Percentiles rank a stretch among this genome's conserved stretches.
These are phyloP conservation scores for Aporophyla nigra DNA, from an alignment of 2,888 invertebrate species.

Conservation along the genomic window DNA sequence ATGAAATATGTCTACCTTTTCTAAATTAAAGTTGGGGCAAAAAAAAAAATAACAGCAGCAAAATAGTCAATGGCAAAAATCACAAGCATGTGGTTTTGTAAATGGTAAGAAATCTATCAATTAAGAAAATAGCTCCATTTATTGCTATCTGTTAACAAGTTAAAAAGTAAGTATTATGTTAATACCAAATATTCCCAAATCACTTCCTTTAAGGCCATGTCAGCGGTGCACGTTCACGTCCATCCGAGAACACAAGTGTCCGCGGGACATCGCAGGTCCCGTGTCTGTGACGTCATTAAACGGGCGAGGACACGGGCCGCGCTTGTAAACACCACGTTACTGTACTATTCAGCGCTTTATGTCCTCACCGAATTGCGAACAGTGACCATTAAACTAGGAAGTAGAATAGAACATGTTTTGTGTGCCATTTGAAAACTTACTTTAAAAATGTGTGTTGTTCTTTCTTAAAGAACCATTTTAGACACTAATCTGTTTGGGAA, in stretches of 20 bases:
- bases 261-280: not conserved
- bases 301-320: constrained; percentile 33
- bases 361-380: constrained; percentile 27
- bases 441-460: not conserved
- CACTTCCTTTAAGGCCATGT: not conserved
- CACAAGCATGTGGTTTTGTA: no score
- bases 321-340: constrained; percentile 58
- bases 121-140: no score
- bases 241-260: not conserved
- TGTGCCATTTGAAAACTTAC: constrained; percentile 11
- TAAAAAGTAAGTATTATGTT: no score
- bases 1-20: no score
- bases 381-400: constrained; percentile 13
- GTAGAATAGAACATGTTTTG: constrained; percentile 29
- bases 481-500: not conserved
- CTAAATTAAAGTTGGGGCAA: no score
- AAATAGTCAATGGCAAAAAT: no score
- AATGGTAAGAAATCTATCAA: no score
- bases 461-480: not conserved
- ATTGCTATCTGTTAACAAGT: no score
- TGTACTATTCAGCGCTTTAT: constrained; percentile 48
- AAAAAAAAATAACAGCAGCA: no score
- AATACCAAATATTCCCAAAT: no score
- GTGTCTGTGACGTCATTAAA: constrained; percentile 43
- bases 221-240: not conserved